These are phyloP conservation scores for Oryctes rhinoceros DNA, from an alignment of 1,140 invertebrate genomes.

Conservation along the genomic window DNA sequence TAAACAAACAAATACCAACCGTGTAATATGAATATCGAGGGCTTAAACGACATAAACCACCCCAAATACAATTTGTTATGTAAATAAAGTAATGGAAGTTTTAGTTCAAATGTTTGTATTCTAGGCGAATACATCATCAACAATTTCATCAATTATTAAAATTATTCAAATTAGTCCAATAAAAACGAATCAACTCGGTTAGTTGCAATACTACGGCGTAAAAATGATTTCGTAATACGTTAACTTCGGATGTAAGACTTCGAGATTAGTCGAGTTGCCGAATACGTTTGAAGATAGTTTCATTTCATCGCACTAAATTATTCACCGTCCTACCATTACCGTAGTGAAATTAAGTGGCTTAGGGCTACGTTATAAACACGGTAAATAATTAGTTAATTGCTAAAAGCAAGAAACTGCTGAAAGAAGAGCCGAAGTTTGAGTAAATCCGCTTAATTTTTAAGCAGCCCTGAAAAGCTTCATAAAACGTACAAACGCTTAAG, in stretches of 20 bases:
- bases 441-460: slow-evolving; percentile 33
- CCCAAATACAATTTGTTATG: too few relatives aligned
- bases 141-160: too few relatives aligned
- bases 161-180: too few relatives aligned
- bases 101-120: too few relatives aligned
- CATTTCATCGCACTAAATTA: background rate
- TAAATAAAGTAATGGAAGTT: too few relatives aligned
- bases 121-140: too few relatives aligned
- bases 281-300: slow-evolving; percentile 6
- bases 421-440: slow-evolving; percentile 8
- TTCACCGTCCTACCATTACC: background rate
- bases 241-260: background rate
- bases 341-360: background rate
- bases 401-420: slow-evolving; percentile 17
- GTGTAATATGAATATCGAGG: too few relatives aligned
- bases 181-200: background rate
- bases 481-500: slow-evolving; percentile 19
- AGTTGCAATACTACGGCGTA: background rate
- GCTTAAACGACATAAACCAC: too few relatives aligned
- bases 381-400: slow-evolving; percentile 21
- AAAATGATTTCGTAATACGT: background rate
- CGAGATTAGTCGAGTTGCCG: too few relatives aligned
- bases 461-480: slow-evolving; percentile 20
- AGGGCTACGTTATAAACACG: background rate
- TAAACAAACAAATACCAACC: background rate